phyloP scores from a whole-genome alignment of 2,797 vertebrate species.

The Kryptopterus vitreolus region DNA sequence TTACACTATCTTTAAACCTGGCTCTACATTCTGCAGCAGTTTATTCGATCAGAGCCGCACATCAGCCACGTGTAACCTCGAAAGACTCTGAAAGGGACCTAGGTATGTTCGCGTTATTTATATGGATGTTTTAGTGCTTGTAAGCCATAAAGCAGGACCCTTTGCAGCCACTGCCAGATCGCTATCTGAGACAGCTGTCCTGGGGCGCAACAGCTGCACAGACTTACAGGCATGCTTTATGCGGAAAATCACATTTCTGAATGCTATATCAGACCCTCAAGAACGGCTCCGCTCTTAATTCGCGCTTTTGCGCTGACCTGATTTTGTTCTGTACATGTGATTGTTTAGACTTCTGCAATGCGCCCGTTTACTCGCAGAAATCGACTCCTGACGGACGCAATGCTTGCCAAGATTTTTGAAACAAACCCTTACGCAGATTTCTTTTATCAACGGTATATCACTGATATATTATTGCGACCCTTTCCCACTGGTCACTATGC shows the following conservation, averaged over 20 bases:
- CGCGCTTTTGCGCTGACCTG: not conserved
- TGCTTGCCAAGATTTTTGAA: slow-evolving; percentile 15
- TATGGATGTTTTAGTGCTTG: slow-evolving; percentile 12
- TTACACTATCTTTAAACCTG: no score
- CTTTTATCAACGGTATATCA: slow-evolving; percentile 13
- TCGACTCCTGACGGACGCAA: not conserved
- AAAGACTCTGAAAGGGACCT: not conserved
- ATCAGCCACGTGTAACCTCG: not conserved
- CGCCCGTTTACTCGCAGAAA: not conserved
- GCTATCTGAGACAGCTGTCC: slow-evolving; percentile 14
- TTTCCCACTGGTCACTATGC: not conserved
- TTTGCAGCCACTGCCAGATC: not conserved
- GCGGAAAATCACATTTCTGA: slow-evolving; percentile 47
- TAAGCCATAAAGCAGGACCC: slow-evolving; percentile 15
- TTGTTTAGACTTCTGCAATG: not conserved
- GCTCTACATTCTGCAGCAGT: no score
- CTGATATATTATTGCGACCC: slow-evolving; percentile 33
- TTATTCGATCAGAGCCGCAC: not conserved
- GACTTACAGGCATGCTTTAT: slow-evolving; percentile 29
- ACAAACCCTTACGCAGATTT: slow-evolving; percentile 16
- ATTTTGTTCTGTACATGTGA: not conserved
- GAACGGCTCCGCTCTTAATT: slow-evolving; percentile 12
- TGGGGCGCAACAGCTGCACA: slow-evolving; percentile 47
- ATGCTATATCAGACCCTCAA: slow-evolving; percentile 32
- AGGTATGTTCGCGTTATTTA: not conserved